Percentiles rank a stretch among this genome's conserved stretches.
Evolutionary conservation across 2,113 vertebrate species (phyloP).

Genomic region (Loxodonta africana): DNA sequence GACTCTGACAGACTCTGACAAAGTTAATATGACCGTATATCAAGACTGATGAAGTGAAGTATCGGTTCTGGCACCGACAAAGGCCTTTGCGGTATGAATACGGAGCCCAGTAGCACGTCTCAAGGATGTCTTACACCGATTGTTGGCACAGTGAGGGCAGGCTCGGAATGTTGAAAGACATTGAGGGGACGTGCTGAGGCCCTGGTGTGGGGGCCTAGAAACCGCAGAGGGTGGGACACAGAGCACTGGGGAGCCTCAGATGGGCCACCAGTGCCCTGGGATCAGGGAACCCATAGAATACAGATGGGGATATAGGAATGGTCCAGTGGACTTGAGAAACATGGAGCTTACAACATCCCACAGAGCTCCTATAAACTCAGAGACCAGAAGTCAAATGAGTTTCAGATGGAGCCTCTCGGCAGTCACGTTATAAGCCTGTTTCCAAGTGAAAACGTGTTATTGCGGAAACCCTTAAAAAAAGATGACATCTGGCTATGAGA

Average conservation of each 20-base stretch:
- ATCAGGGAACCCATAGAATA: neutral
- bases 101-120: neutral
- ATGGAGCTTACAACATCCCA: neutral
- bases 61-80: neutral
- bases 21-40: neutral
- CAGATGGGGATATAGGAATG: neutral
- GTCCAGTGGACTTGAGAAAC: neutral
- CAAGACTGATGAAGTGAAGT: neutral
- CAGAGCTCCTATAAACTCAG: neutral
- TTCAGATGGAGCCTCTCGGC: neutral
- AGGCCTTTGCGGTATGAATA: neutral
- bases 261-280: neutral
- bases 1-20: neutral
- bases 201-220: neutral
- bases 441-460: neutral
- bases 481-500: neutral
- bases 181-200: neutral
- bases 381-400: neutral
- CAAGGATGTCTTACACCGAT: neutral
- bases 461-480: slow-evolving; percentile 25
- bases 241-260: neutral
- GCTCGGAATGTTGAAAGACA: neutral
- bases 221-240: neutral
- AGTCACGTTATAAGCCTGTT: neutral
- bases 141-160: neutral